Conservation (phyloP, 2,797 vertebrate species). For the Gadopsis marmoratus region DNA sequence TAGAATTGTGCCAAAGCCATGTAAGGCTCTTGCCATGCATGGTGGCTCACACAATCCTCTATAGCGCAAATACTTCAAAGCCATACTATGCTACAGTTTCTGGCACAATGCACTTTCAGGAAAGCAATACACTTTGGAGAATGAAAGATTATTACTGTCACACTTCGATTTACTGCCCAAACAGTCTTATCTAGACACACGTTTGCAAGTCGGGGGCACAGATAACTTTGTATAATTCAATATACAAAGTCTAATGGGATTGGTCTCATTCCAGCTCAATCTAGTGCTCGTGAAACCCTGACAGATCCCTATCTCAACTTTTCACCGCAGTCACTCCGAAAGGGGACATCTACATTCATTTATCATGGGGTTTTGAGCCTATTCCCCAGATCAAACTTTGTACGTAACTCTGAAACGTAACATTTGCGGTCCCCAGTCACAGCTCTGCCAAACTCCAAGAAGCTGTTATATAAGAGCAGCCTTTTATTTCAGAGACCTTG, state of each 20-base stretch:
- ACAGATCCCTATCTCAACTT: constrained; percentile 55
- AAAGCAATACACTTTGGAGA: constrained; percentile 21
- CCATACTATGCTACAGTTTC: constrained; percentile 42
- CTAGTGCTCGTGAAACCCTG: constrained; percentile 34
- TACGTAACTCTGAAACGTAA: constrained; percentile 62
- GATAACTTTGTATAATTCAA: constrained; percentile 54
- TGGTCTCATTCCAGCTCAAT: constrained; percentile 53
- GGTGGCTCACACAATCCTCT: constrained; percentile 59
- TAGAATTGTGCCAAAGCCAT: constrained; percentile 64
- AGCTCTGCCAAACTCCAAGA: constrained; percentile 66
- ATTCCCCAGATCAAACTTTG: constrained; percentile 68
- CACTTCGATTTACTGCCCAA: constrained; percentile 31
- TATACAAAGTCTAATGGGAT: constrained; percentile 35
- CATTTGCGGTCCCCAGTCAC: constrained; percentile 43
- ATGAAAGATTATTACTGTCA: constrained; percentile 30
- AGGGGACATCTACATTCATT: constrained; percentile 26
- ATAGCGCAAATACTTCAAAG: constrained; percentile 50
- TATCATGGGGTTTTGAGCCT: constrained; percentile 51
- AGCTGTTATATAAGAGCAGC: constrained; percentile 66
- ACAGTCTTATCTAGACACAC: constrained; percentile 45
- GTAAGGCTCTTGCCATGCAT: constrained; percentile 71
- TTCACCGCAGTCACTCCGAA: constrained; percentile 31
- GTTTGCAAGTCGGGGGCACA: constrained; percentile 26
- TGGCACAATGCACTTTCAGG: constrained; percentile 13
- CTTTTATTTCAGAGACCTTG: constrained; percentile 51